Base-by-base conservation (phyloP, 2,113 vertebrate species). In the Sebastes fasciatus region DNA sequence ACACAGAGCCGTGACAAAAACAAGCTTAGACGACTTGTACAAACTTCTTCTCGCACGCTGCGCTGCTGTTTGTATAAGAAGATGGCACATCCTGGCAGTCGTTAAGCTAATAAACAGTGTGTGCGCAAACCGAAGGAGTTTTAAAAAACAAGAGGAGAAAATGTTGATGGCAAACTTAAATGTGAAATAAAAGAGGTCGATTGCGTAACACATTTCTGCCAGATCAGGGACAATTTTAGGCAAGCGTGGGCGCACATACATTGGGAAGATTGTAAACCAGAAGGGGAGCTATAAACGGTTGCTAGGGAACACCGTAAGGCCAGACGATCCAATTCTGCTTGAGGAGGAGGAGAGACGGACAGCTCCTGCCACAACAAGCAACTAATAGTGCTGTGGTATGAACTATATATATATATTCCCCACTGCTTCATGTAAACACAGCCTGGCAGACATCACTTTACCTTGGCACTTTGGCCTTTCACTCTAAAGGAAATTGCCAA, bases 221-320 rank as follows among this genome's bases (percentile, higher is more conserved):
- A 72, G 60, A 86, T 89, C 65, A 21, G 80, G 83, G 55, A 62
- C 77, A 80, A 58, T 84, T 89, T 87, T 77, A 84, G 73, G 69
- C 51, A 68, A 86, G 85, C 65, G 82, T 91, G 90, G 90, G 82
- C 77, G 54, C 57, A 67, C 77, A 75, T 80, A 85, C 79, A 73
- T 87, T 86, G 54, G 87, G 61, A 83, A 75, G 85, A 87, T 75
- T 87, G 84, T 87, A 82, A 89, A 77, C 13, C 60, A 89, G 84
- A 72, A 9, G 52, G 76, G 34, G 72, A 73, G 63, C 42, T 81
- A 75, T 77, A 77, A 34, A 69, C 55, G 21, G 93, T 94, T 94
- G 93, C 93, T 92, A 92, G 89, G 93, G 80, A 94, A 93, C 92
- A 86, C 51, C 82, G 75, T 66, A 60, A 86, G 55, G 77, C 80